Conservation (phyloP, 2,113 vertebrate species). For the Labeo catla region DNA sequence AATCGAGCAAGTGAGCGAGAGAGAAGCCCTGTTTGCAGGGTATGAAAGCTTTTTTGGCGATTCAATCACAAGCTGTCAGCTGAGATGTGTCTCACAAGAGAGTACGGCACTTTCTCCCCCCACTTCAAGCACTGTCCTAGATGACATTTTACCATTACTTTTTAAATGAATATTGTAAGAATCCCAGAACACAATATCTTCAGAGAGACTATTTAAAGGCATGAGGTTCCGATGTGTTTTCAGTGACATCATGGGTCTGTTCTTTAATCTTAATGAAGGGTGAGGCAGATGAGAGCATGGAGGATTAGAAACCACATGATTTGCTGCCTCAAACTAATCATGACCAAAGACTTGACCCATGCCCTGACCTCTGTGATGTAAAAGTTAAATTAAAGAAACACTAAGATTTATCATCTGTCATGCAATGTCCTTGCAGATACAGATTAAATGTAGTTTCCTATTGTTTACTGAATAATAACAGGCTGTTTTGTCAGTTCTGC, state of each 20-base stretch:
- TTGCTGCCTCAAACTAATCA: conserved; percentile 32
- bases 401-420: background rate
- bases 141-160: background rate
- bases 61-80: too few species aligned
- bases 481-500: background rate
- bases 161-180: background rate
- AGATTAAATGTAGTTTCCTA: background rate
- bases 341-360: background rate
- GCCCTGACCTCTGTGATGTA: conserved; percentile 17
- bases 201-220: background rate
- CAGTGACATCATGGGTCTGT: background rate
- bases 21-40: too few species aligned
- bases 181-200: background rate
- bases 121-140: background rate
- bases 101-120: too few species aligned
- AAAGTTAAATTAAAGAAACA: conserved; percentile 40
- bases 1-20: too few species aligned
- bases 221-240: background rate
- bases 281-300: conserved; percentile 14
- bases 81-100: too few species aligned
- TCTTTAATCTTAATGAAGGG: conserved; percentile 39
- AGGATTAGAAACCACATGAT: conserved; percentile 11
- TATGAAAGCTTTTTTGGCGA: too few species aligned
- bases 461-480: background rate
- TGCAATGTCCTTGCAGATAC: background rate